A percentile compares a stretch with the other conserved stretches of the same genome.
These are phyloP conservation scores for Morone chrysops DNA, from an alignment of 2,113 vertebrate genomes.

Conservation along the genomic window DNA sequence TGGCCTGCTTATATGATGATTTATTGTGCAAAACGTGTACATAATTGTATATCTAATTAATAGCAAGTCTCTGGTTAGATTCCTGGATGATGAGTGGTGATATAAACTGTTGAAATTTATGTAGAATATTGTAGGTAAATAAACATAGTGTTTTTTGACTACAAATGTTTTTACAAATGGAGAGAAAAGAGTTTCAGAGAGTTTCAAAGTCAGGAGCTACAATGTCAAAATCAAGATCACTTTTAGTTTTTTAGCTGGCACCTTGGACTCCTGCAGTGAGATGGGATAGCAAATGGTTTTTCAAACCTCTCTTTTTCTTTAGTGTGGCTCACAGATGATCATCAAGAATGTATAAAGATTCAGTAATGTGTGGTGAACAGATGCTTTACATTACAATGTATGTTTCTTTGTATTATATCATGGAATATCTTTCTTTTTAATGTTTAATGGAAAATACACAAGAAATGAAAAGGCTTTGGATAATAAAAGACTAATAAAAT, in stretches of 20 bases:
- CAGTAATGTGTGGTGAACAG: no score
- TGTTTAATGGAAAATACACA: not conserved
- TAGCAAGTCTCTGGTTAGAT: not conserved
- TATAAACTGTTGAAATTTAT: not conserved
- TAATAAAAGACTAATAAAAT: not conserved
- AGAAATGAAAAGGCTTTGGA: not conserved
- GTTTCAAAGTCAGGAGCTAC: not conserved
- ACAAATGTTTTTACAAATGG: not conserved
- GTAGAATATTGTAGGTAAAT: not conserved
- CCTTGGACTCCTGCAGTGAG: not conserved
- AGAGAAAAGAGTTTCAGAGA: not conserved
- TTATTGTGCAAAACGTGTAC: not conserved
- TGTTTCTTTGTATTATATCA: not conserved
- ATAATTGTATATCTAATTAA: conserved; percentile 51
- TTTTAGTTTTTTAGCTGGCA: not conserved
- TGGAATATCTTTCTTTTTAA: not conserved
- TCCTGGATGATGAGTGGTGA: not conserved
- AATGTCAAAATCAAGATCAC: not conserved
- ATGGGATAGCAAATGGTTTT: not conserved
- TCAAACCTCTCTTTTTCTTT: not conserved
- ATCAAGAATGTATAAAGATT: no score
- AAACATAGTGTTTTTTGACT: not conserved
- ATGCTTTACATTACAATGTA: no score
- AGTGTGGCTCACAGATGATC: not conserved
- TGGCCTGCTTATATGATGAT: conserved; percentile 1